These are phyloP conservation scores for Cheilosia vulpina DNA, from an alignment of 2,888 invertebrate genomes.

Conservation along the genomic window DNA sequence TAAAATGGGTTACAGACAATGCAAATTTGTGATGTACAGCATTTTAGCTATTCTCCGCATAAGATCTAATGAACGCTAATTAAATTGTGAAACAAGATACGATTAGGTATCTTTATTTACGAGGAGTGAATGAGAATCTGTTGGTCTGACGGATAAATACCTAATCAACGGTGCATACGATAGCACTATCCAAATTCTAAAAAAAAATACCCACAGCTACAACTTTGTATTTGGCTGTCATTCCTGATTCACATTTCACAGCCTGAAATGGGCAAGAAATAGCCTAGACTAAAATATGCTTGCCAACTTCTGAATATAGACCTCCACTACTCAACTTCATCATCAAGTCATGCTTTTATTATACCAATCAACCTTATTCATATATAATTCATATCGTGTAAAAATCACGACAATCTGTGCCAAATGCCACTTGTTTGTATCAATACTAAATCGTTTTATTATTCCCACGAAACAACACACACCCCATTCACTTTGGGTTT, in stretches of 20 bases:
- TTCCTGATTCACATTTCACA: neutral
- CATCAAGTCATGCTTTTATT: neutral
- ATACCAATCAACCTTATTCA: neutral
- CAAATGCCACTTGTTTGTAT: conserved; percentile 14
- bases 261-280: neutral
- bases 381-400: conserved; percentile 14
- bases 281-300: too few species aligned
- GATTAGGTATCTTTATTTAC: neutral
- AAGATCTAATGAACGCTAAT: conserved; percentile 7
- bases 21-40: conserved; percentile 8
- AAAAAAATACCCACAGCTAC: too few species aligned
- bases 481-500: neutral
- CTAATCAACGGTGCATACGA: neutral
- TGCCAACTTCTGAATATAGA: too few species aligned
- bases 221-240: too few species aligned
- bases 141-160: neutral
- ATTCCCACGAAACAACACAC: conserved; percentile 23
- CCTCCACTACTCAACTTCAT: neutral
- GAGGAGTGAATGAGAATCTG: neutral
- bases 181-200: neutral
- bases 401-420: conserved; percentile 9
- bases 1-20: conserved; percentile 44
- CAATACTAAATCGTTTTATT: conserved; percentile 7
- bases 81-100: conserved; percentile 11
- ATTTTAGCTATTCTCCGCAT: conserved; percentile 12